phyloP scores from a whole-genome alignment of 92 coral and sea anemone species.

The Zoanthus solanderi region DNA sequence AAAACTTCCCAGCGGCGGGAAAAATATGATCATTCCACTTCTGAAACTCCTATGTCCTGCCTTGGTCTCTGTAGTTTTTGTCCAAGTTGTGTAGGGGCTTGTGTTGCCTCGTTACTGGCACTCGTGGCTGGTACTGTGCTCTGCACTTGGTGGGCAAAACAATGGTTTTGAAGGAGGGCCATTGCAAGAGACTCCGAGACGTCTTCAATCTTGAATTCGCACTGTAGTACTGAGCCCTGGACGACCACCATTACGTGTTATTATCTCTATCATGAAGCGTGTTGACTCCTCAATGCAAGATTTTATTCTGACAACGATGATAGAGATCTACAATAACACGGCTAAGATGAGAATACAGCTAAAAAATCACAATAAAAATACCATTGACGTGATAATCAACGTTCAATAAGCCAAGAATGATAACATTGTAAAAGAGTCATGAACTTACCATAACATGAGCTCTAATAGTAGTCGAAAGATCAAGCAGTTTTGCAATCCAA shows the following conservation, averaged over 20 bases:
- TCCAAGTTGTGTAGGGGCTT: no score
- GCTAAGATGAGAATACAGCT: neutral
- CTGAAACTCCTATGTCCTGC: slow-evolving; percentile 48
- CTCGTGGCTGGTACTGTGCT: slow-evolving; percentile 12
- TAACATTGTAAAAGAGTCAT: neutral
- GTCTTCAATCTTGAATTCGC: neutral
- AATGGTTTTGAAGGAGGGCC: neutral
- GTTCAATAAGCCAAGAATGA: neutral
- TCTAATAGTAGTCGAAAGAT: neutral
- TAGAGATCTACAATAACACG: neutral
- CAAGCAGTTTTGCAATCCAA: neutral
- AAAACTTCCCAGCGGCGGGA: no score
- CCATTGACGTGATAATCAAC: neutral
- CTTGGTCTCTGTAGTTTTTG: no score
- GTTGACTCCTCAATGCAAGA: neutral
- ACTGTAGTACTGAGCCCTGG: no score
- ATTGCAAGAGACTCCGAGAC: slow-evolving; percentile 8
- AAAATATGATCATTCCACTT: slow-evolving; percentile 44
- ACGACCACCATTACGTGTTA: no score
- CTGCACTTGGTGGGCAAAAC: slow-evolving; percentile 4
- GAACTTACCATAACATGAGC: neutral
- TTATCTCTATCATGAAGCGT: neutral
- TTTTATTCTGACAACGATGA: slow-evolving; percentile 6
- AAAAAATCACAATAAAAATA: neutral
- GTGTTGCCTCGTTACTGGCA: slow-evolving; percentile 2